Base-by-base conservation (phyloP, 2,113 vertebrate genomes). In the Pomatorhinus ruficollis region DNA sequence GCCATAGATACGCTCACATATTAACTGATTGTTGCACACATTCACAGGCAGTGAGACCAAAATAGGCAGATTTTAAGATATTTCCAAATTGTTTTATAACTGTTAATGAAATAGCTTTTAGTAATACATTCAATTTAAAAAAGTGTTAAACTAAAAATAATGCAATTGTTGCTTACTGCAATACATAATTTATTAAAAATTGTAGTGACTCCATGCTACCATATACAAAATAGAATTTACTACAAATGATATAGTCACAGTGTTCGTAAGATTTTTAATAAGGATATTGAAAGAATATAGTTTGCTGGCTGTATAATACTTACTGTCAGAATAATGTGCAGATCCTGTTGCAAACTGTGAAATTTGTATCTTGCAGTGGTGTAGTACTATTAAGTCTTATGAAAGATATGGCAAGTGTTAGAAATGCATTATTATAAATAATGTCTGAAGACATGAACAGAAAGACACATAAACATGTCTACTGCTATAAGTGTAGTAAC, bases 351-450 rank as follows among this genome's bases (percentile, higher is more conserved):
- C 88, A 96, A 83, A 84, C 95, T 97, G 94, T 96, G 93, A 96
- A 87, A 96, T 96, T 97, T 96, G 72, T 97, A 83, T 96, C 84
- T 95, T 94, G 83, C 88, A 96, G 44, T 42, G 28, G 83, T 97
- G 87, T 19, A 15, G 85, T 95, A 87, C 76, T 85, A 84, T 93
- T 66, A 97, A 89, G 66, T 92, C 76, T 88, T 96, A 92, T 33
- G 75, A 94, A 96, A 96, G 93, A 96, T 96, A 86, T 39, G 40
- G 77, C 91, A 97, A 97, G 93, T 92, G n/a, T 95, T 97, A 97
- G 49, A 84, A 97, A 89, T 83, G 49, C 33, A 2, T 87, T 88
- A 87, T 81, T 96, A 60, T 89, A 96, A 95, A 93, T 97, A 94
- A 96, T 79, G 54, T 96, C 90, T 90, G 93, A 91, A 94, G 94